Conservation (phyloP, 2,888 invertebrate species). For the Eudasyphora cyanicolor region DNA sequence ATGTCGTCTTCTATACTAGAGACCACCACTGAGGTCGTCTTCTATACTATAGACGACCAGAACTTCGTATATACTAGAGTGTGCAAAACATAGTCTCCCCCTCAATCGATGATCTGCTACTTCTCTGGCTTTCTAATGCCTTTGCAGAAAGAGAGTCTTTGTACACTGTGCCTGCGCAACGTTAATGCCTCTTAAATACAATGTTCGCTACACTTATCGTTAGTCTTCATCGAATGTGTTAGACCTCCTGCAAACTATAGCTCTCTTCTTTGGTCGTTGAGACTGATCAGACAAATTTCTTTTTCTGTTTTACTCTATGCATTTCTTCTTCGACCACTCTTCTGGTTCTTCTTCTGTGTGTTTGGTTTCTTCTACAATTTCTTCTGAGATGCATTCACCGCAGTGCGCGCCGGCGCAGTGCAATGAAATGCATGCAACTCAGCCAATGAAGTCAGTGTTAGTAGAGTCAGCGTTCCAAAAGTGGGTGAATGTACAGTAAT, state of each 20-base stretch:
- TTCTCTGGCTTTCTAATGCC: neutral
- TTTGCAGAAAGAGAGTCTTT: neutral
- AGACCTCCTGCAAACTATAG: too few relatives aligned
- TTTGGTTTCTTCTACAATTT: constrained; percentile 38
- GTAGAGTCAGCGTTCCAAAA: constrained; percentile 68
- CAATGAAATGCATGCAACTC: constrained; percentile 9
- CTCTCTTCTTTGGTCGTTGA: constrained; percentile 28
- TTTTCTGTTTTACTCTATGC: too few relatives aligned
- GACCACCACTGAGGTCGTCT: too few relatives aligned
- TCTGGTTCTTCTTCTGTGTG: constrained; percentile 2
- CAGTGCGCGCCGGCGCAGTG: neutral
- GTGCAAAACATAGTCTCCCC: too few relatives aligned
- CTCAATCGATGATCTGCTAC: too few relatives aligned
- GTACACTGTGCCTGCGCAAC: neutral
- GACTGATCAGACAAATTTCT: neutral
- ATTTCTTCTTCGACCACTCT: constrained; percentile 14
- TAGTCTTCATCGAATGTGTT: too few relatives aligned
- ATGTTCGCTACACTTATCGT: neutral
- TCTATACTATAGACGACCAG: too few relatives aligned
- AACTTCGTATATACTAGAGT: too few relatives aligned
- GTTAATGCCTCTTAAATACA: neutral
- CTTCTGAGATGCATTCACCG: constrained; percentile 55
- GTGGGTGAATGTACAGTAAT: constrained; percentile 80
- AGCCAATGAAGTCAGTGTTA: neutral
- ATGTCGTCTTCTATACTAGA: too few relatives aligned